Base-by-base conservation (phyloP, 2,113 vertebrate species). In the Onychostruthus taczanowskii region DNA sequence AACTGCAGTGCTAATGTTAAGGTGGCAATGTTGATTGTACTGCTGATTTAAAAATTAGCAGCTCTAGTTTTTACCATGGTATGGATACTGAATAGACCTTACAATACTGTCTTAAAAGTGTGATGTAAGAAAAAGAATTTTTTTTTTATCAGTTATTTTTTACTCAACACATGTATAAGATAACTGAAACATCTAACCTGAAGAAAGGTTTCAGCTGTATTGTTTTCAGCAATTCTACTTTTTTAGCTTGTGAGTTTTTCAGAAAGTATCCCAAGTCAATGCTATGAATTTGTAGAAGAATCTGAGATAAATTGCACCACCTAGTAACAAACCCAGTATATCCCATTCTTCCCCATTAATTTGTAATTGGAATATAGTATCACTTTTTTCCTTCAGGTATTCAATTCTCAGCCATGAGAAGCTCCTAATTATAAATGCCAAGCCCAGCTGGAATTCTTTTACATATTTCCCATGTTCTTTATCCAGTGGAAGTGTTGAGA, bases 131-230 rank as follows among this genome's bases (percentile, higher is more conserved):
- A 58, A 93, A 56, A 14, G 8, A 33, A 13, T 22, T 16, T 20
- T 37, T 61, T 33, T 5, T 76, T 39, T 31, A 86, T 8, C 16
- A 64, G 7, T 14, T 43, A 1, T 1, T 33, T 28, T 63, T 83
- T 47, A 16, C 26, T 26, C n/a, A 53, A 8, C 8, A 26, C 6
- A 3, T 0, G 1, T 35, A 2, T 18, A 52, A 50, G 24, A 8
- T 4, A 55, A 39, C 15, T 47, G 43, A 72, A 94, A 49, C 37
- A 39, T 9, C 10, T 49, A 13, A 75, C 16, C 33, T 28, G 18
- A 21, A 43, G 21, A 24, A 81, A 75, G 7, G 8, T 50, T 77
- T 77, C 35, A 50, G 33, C 26, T 19, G 35, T 52, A 13, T 7
- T 52, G 11, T 7, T 87, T 80, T 56, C 37, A 80, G 20, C 26